phyloP scores from a whole-genome alignment of 2,797 vertebrate species.

The Spondyliosoma cantharus region DNA sequence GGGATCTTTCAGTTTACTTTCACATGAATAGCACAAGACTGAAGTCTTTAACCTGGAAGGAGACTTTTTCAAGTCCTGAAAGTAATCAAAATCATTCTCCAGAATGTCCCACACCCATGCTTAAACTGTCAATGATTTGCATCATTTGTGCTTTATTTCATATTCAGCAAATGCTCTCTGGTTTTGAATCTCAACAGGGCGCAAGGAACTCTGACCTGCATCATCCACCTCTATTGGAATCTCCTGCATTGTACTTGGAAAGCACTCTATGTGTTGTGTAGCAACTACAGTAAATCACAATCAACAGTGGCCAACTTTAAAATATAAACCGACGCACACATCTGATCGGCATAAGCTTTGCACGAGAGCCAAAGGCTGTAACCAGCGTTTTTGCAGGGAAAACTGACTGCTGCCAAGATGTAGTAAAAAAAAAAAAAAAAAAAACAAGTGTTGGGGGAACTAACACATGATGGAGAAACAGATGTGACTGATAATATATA shows the following conservation, averaged over 20 bases:
- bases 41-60: not conserved
- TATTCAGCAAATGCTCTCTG: not conserved
- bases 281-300: conserved; percentile 33
- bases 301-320: conserved; percentile 9
- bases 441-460: not conserved
- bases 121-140: not conserved
- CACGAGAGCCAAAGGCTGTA: conserved; percentile 15
- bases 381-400: not conserved
- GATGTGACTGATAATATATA: conserved; percentile 8
- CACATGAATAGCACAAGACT: not conserved
- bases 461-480: not conserved
- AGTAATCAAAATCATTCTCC: not conserved
- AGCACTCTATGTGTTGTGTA: not conserved
- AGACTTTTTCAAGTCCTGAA: not conserved
- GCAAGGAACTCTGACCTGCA: not conserved
- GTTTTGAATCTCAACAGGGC: conserved; percentile 5
- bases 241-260: not conserved
- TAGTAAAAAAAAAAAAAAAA: not conserved
- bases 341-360: conserved; percentile 35
- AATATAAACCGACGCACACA: conserved; percentile 25
- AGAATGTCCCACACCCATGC: not conserved
- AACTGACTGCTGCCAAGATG: conserved; percentile 5
- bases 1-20: conserved; percentile 3
- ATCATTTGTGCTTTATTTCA: not conserved
- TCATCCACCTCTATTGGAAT: not conserved